Evolutionary conservation across 2,113 vertebrate genomes (phyloP), one percentile per base, ranked within the genome.

Genomic region (Vombatus ursinus): DNA sequence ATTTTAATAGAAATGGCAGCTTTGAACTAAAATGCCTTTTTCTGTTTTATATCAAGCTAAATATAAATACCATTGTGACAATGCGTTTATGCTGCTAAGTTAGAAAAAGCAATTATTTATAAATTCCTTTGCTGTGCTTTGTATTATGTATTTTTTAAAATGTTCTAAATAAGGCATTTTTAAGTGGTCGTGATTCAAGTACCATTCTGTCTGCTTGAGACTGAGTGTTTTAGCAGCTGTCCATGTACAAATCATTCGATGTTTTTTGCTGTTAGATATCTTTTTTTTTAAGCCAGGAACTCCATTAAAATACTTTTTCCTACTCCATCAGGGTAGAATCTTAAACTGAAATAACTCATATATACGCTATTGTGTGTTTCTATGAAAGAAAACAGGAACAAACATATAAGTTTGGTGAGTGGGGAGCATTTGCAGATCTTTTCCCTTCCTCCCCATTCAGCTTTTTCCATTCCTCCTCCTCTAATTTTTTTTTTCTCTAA

Each of bases 241-340:
- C 2, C 37, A 84, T n/a, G 19, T 77, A 37, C 28, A 68, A 68
- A 14, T n/a, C 37, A 84, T 84, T 84, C 19, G 23, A 3, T n/a
- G 68, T 19, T 84, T 24, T 37, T 68, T 37, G 31, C 14, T 77
- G 31, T 77, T 37, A n/a, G 31, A 68, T 16, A 19, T 3, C 3
- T 19, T 37, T 19, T 37, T 68, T 68, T n/a, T 68, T n/a, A 44
- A 49, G 89, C 77, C 19, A 84, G 49, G 19, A 92, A 68, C 50
- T 91, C 92, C 7, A 47, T 92, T 68, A 93, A 94, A 90, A 51
- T 93, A 12, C 52, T 97, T 57, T 8, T 47, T 31, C 8, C 37
- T 0, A 90, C 8, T 90, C 28, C 57, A 57, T 25, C n/a, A 93
- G 92, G 91, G 25, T 48, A 96, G 44, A 92, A 92, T 68, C 50